These are phyloP conservation scores for Amphiprion clarkii DNA, from an alignment of 2,797 vertebrate genomes.

Conservation along the genomic window DNA sequence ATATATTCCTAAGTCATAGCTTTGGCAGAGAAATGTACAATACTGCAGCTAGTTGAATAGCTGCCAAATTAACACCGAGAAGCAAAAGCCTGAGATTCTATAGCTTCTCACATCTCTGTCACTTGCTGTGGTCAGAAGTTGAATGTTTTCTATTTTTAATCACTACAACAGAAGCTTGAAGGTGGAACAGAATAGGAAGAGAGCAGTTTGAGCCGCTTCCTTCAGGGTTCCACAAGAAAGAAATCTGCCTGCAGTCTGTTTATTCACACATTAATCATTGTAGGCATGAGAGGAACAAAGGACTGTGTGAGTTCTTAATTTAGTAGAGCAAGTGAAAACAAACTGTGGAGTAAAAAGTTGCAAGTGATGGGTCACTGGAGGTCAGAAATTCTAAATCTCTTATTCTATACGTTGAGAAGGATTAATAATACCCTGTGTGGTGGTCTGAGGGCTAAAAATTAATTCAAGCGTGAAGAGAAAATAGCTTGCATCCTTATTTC, in stretches of 20 bases:
- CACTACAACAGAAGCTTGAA: conserved; percentile 20
- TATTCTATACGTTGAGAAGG: neutral
- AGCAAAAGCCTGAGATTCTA: conserved; percentile 35
- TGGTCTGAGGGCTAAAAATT: neutral
- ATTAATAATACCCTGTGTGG: neutral
- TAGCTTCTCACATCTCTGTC: conserved; percentile 16
- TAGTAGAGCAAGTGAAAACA: neutral
- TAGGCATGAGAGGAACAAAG: conserved; percentile 38
- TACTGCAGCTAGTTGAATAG: conserved; percentile 28
- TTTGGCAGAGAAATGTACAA: conserved; percentile 14
- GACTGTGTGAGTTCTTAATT: conserved; percentile 6
- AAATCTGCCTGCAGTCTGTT: conserved; percentile 34
- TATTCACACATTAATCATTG: conserved; percentile 51
- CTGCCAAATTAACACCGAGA: conserved; percentile 15
- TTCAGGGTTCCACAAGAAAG: conserved; percentile 40
- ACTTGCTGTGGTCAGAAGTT: conserved; percentile 30
- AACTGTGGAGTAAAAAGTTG: conserved; percentile 4
- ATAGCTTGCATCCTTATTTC: neutral
- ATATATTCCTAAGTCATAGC: neutral
- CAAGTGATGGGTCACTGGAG: neutral
- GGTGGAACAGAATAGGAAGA: conserved; percentile 13
- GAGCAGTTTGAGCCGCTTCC: conserved; percentile 34
- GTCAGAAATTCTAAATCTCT: neutral
- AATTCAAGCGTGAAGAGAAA: conserved; percentile 5
- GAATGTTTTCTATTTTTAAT: conserved; percentile 31